These are phyloP conservation scores for Philonicus albiceps DNA, from an alignment of 2,888 invertebrate species.

Conservation along the genomic window DNA sequence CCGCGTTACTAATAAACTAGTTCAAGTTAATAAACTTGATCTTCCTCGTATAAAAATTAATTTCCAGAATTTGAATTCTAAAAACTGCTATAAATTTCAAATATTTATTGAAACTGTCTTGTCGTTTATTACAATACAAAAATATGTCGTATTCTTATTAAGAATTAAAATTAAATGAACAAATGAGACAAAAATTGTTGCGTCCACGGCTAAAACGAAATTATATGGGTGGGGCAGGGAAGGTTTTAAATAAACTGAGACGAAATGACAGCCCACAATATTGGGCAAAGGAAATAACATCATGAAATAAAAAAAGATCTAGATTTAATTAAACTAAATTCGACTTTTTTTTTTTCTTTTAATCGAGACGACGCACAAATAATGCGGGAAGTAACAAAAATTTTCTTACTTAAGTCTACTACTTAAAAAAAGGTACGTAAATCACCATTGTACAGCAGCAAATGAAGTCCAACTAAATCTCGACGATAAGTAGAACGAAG, in stretches of 20 bases:
- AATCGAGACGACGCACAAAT: neutral
- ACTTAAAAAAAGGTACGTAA: conserved; percentile 23
- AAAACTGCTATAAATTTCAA: neutral
- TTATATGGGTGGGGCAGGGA: neutral
- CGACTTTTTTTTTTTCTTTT: neutral
- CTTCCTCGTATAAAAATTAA: too few species aligned
- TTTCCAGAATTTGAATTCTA: neutral
- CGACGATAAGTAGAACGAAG: conserved; percentile 15
- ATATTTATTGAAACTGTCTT: neutral
- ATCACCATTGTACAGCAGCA: conserved; percentile 17
- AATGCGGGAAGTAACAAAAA: neutral
- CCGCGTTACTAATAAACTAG: too few species aligned
- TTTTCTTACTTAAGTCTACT: neutral
- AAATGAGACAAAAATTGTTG: neutral
- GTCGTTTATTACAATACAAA: conserved; percentile 23
- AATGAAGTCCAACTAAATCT: conserved; percentile 6
- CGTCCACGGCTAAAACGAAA: neutral
- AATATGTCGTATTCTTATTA: neutral
- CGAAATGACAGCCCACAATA: neutral
- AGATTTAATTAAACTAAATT: neutral
- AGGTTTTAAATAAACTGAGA: neutral
- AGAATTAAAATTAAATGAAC: neutral
- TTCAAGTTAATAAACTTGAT: too few species aligned
- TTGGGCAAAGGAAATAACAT: neutral
- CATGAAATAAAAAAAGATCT: neutral